Evolutionary conservation across 2,113 vertebrate genomes (phyloP).

Genomic region (Lepidothrix coronata): DNA sequence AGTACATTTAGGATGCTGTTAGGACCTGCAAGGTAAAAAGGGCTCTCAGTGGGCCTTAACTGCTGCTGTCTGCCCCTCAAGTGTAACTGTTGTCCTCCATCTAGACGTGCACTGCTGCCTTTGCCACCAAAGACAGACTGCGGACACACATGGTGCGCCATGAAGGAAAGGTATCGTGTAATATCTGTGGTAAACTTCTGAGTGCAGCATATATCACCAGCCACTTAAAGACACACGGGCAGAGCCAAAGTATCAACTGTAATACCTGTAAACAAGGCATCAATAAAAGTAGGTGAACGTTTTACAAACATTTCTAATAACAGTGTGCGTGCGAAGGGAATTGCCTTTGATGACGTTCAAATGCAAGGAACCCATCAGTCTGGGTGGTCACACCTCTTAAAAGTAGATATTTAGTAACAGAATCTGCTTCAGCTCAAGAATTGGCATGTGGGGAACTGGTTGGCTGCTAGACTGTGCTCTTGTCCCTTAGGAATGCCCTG

Average conservation of each 20-base stretch:
- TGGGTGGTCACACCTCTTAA: not conserved
- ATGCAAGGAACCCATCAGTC: not conserved
- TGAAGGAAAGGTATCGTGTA: conserved; percentile 97
- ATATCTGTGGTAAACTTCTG: conserved; percentile 98
- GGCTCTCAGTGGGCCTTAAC: conserved; percentile 21
- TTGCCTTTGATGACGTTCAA: not conserved
- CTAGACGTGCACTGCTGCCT: conserved; percentile 96
- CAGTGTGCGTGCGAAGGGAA: not conserved
- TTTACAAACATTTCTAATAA: conserved; percentile 47
- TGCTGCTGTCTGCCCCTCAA: conserved; percentile 62
- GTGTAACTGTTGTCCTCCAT: conserved; percentile 69
- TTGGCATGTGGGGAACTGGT: not conserved
- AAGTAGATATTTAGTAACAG: not conserved
- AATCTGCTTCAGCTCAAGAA: not conserved
- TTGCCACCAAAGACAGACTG: conserved; percentile 98
- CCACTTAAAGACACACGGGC: conserved; percentile 98
- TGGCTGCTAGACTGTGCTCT: conserved; percentile 5
- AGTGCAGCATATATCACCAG: conserved; percentile 98
- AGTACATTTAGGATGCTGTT: not conserved
- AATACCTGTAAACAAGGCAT: conserved; percentile 96
- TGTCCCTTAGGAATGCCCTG: not conserved
- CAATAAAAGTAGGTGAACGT: conserved; percentile 79
- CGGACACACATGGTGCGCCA: conserved; percentile 98
- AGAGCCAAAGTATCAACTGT: conserved; percentile 91
- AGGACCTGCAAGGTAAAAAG: not conserved